Percentiles rank a stretch among this genome's conserved stretches.
Evolutionary conservation across 2,113 vertebrate genomes (phyloP).

Genomic region (Zosterops hypoxanthus): DNA sequence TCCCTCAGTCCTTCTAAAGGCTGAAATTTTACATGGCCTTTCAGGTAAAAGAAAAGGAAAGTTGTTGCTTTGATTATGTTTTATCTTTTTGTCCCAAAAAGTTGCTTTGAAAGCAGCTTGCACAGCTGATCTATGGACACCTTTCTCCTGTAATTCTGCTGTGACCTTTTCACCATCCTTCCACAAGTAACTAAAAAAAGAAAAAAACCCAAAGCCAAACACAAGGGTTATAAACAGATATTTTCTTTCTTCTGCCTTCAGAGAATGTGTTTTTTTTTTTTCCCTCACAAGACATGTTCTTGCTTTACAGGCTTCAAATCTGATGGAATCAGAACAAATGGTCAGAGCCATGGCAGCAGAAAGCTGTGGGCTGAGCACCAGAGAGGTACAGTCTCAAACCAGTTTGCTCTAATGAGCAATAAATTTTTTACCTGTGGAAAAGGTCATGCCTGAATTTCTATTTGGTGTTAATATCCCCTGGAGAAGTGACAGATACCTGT

Average conservation of each 20-base stretch:
- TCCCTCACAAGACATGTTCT: not conserved
- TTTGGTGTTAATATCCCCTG: not conserved
- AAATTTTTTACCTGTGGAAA: not conserved
- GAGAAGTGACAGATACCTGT: not conserved
- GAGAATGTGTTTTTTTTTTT: not conserved
- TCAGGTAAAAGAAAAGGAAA: not conserved
- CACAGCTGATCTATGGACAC: not conserved
- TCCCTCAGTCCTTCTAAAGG: not conserved
- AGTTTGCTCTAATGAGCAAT: not conserved
- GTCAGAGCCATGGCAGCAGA: not conserved
- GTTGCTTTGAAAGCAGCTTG: not conserved
- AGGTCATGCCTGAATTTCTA: not conserved
- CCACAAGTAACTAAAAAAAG: not conserved
- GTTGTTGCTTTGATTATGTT: not conserved
- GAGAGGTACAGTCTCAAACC: not conserved
- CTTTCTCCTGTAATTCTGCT: not conserved
- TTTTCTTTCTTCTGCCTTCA: not conserved
- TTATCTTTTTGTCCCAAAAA: not conserved
- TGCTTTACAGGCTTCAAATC: not conserved
- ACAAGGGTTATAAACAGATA: not conserved
- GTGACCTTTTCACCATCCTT: slow-evolving; percentile 28
- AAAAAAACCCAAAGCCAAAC: not conserved
- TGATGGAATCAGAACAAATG: not conserved
- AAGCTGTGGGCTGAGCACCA: not conserved
- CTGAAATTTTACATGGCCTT: not conserved